phyloP scores from a whole-genome alignment of 2,888 invertebrate genomes.

The Tenthredo notha region DNA sequence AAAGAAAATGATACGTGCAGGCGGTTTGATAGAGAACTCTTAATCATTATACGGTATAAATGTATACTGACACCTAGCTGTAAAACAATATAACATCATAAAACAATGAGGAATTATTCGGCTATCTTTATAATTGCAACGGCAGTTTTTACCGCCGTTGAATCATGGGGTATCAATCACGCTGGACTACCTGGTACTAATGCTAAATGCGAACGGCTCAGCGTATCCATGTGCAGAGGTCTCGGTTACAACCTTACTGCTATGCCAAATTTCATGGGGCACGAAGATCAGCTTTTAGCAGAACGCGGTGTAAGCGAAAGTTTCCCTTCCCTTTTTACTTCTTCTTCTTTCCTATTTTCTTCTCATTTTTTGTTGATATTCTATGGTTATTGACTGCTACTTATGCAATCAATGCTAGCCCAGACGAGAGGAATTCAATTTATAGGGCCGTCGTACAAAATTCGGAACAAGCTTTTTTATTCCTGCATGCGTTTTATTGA shows the following conservation, averaged over 20 bases:
- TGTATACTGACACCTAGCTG: background rate
- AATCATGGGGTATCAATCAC: conserved; percentile 77
- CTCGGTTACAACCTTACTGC: conserved; percentile 92
- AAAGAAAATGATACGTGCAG: background rate
- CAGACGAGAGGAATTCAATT: too few relatives aligned
- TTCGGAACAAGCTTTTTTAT: too few relatives aligned
- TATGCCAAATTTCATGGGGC: conserved; percentile 93
- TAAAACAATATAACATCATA: background rate
- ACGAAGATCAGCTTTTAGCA: conserved; percentile 89
- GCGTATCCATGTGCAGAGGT: conserved; percentile 89
- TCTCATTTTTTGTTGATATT: background rate
- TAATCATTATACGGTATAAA: background rate
- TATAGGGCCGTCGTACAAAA: too few relatives aligned
- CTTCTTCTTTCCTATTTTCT: background rate
- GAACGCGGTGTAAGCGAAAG: conserved; percentile 85
- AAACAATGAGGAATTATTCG: conserved; percentile 65
- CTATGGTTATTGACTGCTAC: background rate
- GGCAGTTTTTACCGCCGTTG: conserved; percentile 58
- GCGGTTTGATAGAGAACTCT: background rate
- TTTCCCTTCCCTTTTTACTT: background rate
- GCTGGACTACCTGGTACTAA: conserved; percentile 76
- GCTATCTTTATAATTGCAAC: conserved; percentile 69
- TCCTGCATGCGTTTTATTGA: too few relatives aligned
- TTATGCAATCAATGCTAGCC: background rate
- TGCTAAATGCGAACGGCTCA: conserved; percentile 88